Evolutionary conservation across 2,888 invertebrate species (phyloP).

Genomic region (Synergus japonicus): DNA sequence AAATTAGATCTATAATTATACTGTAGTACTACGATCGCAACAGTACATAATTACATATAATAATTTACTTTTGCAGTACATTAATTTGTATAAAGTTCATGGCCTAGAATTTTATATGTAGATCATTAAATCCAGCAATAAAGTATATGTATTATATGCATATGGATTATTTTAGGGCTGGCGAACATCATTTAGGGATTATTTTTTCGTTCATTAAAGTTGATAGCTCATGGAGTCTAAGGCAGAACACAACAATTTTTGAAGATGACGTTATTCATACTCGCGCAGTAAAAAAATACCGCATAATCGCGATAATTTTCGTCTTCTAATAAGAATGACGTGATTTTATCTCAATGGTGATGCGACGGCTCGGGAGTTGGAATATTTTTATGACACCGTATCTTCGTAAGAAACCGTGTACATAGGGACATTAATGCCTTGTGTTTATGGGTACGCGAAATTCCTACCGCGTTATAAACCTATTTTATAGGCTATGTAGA

Average conservation of each 20-base stretch:
- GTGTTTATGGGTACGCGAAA: conserved; percentile 75
- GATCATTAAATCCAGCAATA: too few relatives aligned
- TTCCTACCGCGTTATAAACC: conserved; percentile 75
- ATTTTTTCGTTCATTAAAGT: neutral
- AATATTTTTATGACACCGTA: conserved; percentile 11
- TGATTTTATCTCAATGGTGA: conserved; percentile 39
- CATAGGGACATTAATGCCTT: conserved; percentile 52
- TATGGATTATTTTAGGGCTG: too few relatives aligned
- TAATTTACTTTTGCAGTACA: too few relatives aligned
- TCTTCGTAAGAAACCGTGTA: conserved; percentile 35
- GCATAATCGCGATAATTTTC: conserved; percentile 59
- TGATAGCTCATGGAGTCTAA: neutral
- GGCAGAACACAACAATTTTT: neutral
- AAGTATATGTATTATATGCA: too few relatives aligned
- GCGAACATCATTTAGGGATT: too few relatives aligned
- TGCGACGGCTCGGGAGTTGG: neutral
- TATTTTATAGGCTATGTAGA: conserved; percentile 75
- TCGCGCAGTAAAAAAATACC: conserved; percentile 51
- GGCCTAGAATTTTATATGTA: too few relatives aligned
- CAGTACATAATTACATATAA: too few relatives aligned
- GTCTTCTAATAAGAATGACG: conserved; percentile 59
- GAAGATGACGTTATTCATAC: neutral
- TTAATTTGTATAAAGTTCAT: too few relatives aligned
- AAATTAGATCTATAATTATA: too few relatives aligned
- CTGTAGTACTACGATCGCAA: too few relatives aligned